A percentile compares a stretch with the other conserved stretches of the same genome.
These are phyloP conservation scores for Salvelinus alpinus DNA, from an alignment of 2,113 vertebrate genomes.

Conservation along the genomic window DNA sequence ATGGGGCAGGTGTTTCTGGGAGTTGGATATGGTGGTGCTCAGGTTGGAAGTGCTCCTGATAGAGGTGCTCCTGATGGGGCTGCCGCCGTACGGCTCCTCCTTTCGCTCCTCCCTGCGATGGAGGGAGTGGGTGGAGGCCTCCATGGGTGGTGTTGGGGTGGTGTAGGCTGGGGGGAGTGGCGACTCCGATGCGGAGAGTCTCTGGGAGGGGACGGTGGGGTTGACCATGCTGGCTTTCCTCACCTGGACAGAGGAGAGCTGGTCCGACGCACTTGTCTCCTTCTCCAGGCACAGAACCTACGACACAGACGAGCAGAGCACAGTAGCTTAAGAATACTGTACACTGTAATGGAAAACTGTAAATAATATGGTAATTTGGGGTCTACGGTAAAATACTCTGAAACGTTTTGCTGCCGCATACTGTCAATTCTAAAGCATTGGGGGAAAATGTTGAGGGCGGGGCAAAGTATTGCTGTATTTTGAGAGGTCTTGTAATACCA, in stretches of 20 bases:
- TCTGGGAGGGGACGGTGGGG: conserved; percentile 63
- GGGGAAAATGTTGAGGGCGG: too few relatives aligned
- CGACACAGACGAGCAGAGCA: not conserved
- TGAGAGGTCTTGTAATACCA: too few relatives aligned
- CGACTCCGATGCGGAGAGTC: conserved; percentile 42
- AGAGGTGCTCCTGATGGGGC: conserved; percentile 73
- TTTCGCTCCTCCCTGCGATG: conserved; percentile 45
- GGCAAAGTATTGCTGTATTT: too few relatives aligned
- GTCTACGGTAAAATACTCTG: too few relatives aligned
- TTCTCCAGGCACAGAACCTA: conserved; percentile 90
- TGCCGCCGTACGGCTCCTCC: conserved; percentile 64
- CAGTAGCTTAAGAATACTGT: not conserved
- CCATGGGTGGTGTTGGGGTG: conserved; percentile 13
- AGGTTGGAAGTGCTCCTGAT: conserved; percentile 67
- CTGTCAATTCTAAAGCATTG: too few relatives aligned
- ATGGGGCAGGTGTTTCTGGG: conserved; percentile 80
- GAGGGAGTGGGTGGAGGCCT: conserved; percentile 63
- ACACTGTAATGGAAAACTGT: too few relatives aligned
- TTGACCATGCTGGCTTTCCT: conserved; percentile 75
- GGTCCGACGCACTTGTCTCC: conserved; percentile 73
- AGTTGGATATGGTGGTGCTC: conserved; percentile 70
- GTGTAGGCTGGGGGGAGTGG: conserved; percentile 45
- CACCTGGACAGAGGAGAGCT: conserved; percentile 85
- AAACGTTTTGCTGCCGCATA: too few relatives aligned
- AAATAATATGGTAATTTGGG: too few relatives aligned